A percentile compares a stretch with the other conserved stretches of the same genome.
phyloP scores from a whole-genome alignment of 2,888 invertebrate genomes.

The Gisinianus flammeolus region DNA sequence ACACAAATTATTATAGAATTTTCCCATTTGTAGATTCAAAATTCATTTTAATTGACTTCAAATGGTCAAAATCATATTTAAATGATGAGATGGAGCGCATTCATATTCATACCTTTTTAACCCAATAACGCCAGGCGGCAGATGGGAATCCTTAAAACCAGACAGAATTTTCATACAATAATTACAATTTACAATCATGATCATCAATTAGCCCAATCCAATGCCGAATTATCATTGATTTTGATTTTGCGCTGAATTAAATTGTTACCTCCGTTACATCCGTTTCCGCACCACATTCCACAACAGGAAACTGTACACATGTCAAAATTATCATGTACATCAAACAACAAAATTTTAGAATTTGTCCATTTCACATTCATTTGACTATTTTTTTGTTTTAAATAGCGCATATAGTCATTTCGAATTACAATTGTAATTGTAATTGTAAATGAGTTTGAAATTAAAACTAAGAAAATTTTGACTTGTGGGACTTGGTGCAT shows the following conservation, averaged over 20 bases:
- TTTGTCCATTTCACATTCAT: background rate
- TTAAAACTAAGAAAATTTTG: background rate
- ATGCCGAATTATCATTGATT: too few relatives aligned
- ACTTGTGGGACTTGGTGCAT: too few relatives aligned
- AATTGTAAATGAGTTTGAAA: background rate
- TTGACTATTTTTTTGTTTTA: too few relatives aligned
- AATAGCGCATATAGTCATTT: background rate
- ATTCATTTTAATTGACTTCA: too few relatives aligned
- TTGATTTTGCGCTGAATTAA: too few relatives aligned
- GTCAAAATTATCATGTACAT: background rate
- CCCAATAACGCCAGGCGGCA: slow-evolving; percentile 85
- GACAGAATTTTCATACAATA: background rate
- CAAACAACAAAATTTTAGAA: background rate
- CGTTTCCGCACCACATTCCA: slow-evolving; percentile 71
- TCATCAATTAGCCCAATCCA: too few relatives aligned
- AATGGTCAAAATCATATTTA: too few relatives aligned
- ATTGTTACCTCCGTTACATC: slow-evolving; percentile 65
- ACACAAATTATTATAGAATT: too few relatives aligned
- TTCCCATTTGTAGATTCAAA: too few relatives aligned
- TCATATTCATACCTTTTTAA: slow-evolving; percentile 66
- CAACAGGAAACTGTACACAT: slow-evolving; percentile 72
- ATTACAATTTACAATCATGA: too few relatives aligned
- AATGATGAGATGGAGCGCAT: too few relatives aligned
- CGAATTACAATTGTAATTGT: too few relatives aligned
- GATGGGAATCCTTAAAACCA: slow-evolving; percentile 69